Conservation (phyloP, 2,797 vertebrate species). For the Chanos chanos region DNA sequence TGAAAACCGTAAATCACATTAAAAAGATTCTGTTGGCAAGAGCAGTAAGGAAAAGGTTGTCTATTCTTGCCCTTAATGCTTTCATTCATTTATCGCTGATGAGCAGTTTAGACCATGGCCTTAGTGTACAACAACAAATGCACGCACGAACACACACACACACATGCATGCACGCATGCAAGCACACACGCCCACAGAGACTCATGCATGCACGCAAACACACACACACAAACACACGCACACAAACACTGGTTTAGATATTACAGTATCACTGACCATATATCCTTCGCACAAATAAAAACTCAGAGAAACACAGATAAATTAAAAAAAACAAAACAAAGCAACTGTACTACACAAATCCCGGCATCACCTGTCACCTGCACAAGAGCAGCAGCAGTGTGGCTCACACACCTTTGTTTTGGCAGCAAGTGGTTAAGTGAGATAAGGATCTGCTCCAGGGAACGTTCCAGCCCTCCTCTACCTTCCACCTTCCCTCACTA, state of each 20-base stretch:
- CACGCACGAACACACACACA: neutral
- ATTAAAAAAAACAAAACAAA: neutral
- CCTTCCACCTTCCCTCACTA: too few relatives aligned
- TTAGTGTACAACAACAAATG: too few relatives aligned
- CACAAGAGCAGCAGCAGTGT: too few relatives aligned
- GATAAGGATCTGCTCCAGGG: slow-evolving; percentile 57
- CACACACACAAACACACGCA: neutral
- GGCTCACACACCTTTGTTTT: slow-evolving; percentile 53
- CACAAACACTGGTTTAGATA: neutral
- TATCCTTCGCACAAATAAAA: neutral
- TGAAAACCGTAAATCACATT: slow-evolving; percentile 57
- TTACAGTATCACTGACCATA: too few relatives aligned
- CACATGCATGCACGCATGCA: neutral
- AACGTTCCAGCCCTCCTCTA: slow-evolving; percentile 58
- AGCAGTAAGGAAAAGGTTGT: slow-evolving; percentile 6
- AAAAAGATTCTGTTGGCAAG: slow-evolving; percentile 52
- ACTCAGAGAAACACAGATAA: neutral
- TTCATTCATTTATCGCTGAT: slow-evolving; percentile 14
- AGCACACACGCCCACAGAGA: too few relatives aligned
- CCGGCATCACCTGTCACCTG: neutral
- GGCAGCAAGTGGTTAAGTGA: slow-evolving; percentile 45
- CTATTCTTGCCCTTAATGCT: slow-evolving; percentile 20
- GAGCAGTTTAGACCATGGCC: slow-evolving; percentile 7
- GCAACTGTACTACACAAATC: slow-evolving; percentile 7
- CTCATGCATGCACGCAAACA: too few relatives aligned